Percentiles rank a stretch among this genome's conserved stretches.
Conservation (phyloP, 1,140 invertebrate genomes). For the Laupala kohalensis region DNA sequence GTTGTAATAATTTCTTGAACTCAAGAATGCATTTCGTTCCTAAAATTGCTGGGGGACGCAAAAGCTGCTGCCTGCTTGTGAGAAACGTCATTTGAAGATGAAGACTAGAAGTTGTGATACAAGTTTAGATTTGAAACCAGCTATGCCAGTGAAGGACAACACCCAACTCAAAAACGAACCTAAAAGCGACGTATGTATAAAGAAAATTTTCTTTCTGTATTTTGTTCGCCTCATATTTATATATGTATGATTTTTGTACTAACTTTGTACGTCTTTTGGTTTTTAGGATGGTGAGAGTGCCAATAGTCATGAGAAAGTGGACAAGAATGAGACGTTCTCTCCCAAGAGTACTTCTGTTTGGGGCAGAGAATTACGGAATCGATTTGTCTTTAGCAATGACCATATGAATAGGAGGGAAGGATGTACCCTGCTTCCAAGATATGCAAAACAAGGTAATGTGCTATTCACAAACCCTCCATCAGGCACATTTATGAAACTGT, state of each 20-base stretch:
- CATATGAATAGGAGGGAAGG: neutral
- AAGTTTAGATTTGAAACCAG: slow-evolving; percentile 10
- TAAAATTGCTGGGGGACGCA: neutral
- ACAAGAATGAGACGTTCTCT: slow-evolving; percentile 6
- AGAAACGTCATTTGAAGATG: slow-evolving; percentile 10
- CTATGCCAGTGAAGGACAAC: slow-evolving; percentile 13
- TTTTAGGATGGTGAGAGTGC: slow-evolving; percentile 6
- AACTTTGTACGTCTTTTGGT: neutral
- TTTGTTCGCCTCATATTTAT: neutral
- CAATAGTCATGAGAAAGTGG: neutral
- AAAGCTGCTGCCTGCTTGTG: slow-evolving; percentile 1
- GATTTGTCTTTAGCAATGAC: slow-evolving; percentile 20
- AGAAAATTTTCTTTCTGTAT: neutral
- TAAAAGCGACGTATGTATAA: too few species aligned
- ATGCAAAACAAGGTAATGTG: slow-evolving; percentile 12
- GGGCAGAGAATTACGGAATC: slow-evolving; percentile 20
- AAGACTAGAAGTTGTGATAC: slow-evolving; percentile 14
- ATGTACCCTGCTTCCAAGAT: slow-evolving; percentile 3
- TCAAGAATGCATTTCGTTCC: slow-evolving; percentile 9
- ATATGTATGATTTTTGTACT: neutral
- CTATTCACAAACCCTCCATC: too few species aligned
- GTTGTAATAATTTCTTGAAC: neutral
- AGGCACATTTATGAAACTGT: too few species aligned
- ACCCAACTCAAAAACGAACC: neutral
- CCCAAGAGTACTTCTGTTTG: slow-evolving; percentile 7